A percentile compares a stretch with the other conserved stretches of the same genome.
Evolutionary conservation across 2,888 invertebrate genomes (phyloP).

Genomic region (Campoplex capitator): DNA sequence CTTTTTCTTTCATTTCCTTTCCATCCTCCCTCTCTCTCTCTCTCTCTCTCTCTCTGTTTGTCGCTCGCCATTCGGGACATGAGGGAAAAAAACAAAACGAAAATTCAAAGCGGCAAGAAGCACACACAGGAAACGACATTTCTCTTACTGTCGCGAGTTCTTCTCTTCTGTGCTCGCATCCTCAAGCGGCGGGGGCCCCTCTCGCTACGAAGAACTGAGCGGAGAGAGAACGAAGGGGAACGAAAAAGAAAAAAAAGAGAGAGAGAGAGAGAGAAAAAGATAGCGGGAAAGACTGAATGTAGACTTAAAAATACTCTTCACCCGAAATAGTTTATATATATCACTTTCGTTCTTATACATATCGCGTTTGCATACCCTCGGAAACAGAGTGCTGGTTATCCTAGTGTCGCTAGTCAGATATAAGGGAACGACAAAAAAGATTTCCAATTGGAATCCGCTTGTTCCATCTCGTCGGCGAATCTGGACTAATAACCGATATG

Average conservation of each 20-base stretch:
- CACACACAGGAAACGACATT: conserved; percentile 67
- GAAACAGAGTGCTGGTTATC: conserved; percentile 27
- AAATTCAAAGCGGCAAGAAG: conserved; percentile 40
- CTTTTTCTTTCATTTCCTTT: not conserved
- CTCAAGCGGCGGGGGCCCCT: conserved; percentile 31
- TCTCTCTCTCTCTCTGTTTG: not conserved
- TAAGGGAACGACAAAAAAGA: not conserved
- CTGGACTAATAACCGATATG: not conserved
- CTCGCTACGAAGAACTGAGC: conserved; percentile 48
- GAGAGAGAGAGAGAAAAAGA: not conserved
- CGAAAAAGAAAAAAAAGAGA: not conserved
- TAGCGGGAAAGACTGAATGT: conserved; percentile 73
- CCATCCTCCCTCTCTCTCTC: not conserved
- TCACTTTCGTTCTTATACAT: conserved; percentile 28
- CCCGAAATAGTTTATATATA: conserved; percentile 74
- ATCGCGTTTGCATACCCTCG: conserved; percentile 26
- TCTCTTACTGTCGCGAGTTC: conserved; percentile 65
- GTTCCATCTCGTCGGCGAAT: not conserved
- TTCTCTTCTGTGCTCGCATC: conserved; percentile 45
- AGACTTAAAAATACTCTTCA: conserved; percentile 80
- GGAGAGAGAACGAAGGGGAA: conserved; percentile 29
- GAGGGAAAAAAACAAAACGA: conserved; percentile 24
- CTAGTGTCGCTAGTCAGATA: not conserved
- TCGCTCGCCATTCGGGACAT: not conserved
- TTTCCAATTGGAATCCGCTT: not conserved